Evolutionary conservation across 1,140 invertebrate genomes (phyloP), one percentile per base, ranked within the genome.

Genomic region (Achatina immaculata): DNA sequence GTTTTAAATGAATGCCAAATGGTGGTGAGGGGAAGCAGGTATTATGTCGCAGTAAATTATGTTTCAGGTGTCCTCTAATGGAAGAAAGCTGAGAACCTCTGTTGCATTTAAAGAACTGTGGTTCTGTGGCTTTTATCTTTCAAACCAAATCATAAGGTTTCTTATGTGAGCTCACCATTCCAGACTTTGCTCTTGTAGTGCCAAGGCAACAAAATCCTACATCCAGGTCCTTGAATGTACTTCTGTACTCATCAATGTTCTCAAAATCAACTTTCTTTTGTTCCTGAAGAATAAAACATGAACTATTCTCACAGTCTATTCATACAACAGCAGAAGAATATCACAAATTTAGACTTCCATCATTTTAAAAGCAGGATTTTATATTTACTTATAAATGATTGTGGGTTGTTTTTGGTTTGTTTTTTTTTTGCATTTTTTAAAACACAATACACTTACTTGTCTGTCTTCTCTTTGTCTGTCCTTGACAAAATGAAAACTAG

Each of bases 261-360:
- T 94, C 93, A 91, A 93, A 94, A 83, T 93, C 92, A 40, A 94
- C 89, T 28, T 91, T 82, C 82, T 89, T 86, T 65, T 89, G 87
- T 79, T 89, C 87, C 88, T 89, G 79, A 36, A 83, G 68, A 38
- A 9, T 28, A 72, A 14, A 14, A 14, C 11, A 51, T 51, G 24
- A 51, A 51, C 24, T 14, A 51, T 11, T 51, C 24, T 51, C 24
- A 51, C 24, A 51, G 48, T n/a, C n/a, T n/a, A n/a, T n/a, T n/a
- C n/a, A n/a, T n/a, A n/a, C n/a, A n/a, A n/a, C n/a, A n/a, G n/a
- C n/a, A n/a, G n/a, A n/a, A n/a, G n/a, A n/a, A n/a, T n/a, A n/a
- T n/a, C n/a, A n/a, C n/a, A n/a, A n/a, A n/a, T n/a, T n/a, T n/a
- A n/a, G n/a, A n/a, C n/a, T n/a, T n/a, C n/a, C n/a, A n/a, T n/a